phyloP scores from a whole-genome alignment of 2,888 invertebrate genomes.

The Pollenia amentaria region DNA sequence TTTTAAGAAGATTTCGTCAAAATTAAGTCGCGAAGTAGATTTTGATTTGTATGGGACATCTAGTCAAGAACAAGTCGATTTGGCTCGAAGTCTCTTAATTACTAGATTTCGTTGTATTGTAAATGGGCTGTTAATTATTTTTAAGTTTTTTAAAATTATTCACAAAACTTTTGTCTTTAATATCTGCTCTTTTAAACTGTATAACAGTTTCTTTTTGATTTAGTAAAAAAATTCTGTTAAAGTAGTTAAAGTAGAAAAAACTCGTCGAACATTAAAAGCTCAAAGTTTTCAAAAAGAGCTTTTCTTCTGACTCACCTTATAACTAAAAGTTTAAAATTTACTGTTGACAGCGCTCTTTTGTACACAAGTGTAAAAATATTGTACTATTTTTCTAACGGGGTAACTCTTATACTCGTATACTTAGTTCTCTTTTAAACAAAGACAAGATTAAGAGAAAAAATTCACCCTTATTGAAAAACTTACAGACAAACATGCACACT shows the following conservation, averaged over 20 bases:
- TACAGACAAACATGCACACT: background rate
- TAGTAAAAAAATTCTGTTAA: constrained; percentile 5
- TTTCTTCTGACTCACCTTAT: background rate
- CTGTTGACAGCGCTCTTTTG: constrained; percentile 42
- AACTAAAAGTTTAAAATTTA: background rate
- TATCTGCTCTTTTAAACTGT: background rate
- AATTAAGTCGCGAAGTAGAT: no score
- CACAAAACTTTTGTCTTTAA: no score
- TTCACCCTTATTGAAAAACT: background rate
- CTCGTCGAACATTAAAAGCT: constrained; percentile 19
- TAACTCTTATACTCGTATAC: background rate
- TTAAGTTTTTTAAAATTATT: no score
- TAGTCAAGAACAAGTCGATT: no score
- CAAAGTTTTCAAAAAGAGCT: constrained; percentile 28
- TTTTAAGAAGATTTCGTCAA: no score
- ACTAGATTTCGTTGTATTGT: no score
- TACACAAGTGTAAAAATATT: constrained; percentile 9
- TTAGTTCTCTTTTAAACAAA: background rate
- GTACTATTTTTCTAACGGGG: constrained; percentile 1
- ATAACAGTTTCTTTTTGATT: background rate
- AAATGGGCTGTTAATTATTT: no score
- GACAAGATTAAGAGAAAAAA: constrained; percentile 64
- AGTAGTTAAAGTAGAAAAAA: background rate
- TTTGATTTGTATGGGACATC: no score
- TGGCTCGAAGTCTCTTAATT: no score